Percentiles rank a stretch among this genome's conserved stretches.
phyloP scores from a whole-genome alignment of 2,888 invertebrate species.

The Caenorhabditis wallacei region DNA sequence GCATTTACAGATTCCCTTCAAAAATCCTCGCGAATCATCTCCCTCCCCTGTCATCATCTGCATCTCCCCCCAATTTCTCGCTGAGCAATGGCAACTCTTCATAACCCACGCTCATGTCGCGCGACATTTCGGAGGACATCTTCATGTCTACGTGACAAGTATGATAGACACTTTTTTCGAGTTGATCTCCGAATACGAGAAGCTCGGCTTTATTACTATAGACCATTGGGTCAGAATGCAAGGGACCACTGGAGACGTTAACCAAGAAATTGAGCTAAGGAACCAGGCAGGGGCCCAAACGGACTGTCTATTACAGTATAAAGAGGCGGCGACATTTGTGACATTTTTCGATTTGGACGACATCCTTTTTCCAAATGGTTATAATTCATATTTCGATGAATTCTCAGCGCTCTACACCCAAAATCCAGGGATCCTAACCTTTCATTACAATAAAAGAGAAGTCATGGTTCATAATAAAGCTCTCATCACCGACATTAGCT shows the following conservation, averaged over 20 bases:
- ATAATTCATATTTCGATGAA: conserved; percentile 17
- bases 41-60: conserved; percentile 35
- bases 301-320: conserved; percentile 46
- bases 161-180: conserved; percentile 27
- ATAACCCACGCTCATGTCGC: conserved; percentile 25
- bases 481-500: neutral
- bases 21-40: neutral
- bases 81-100: conserved; percentile 46
- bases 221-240: conserved; percentile 34
- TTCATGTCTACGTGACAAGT: conserved; percentile 33
- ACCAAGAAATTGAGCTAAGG: neutral
- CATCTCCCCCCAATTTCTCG: conserved; percentile 25
- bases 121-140: conserved; percentile 24
- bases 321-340: conserved; percentile 31
- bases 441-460: conserved; percentile 17
- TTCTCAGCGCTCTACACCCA: neutral
- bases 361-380: conserved; percentile 25
- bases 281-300: conserved; percentile 31
- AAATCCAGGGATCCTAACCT: conserved; percentile 7
- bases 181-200: conserved; percentile 15
- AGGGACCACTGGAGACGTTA: neutral
- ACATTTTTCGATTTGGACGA: conserved; percentile 43
- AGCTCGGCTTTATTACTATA: neutral
- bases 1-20: neutral
- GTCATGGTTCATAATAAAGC: conserved; percentile 11